Evolutionary conservation across 2,888 invertebrate genomes (phyloP).

Genomic region (Adelognathus sp.): DNA sequence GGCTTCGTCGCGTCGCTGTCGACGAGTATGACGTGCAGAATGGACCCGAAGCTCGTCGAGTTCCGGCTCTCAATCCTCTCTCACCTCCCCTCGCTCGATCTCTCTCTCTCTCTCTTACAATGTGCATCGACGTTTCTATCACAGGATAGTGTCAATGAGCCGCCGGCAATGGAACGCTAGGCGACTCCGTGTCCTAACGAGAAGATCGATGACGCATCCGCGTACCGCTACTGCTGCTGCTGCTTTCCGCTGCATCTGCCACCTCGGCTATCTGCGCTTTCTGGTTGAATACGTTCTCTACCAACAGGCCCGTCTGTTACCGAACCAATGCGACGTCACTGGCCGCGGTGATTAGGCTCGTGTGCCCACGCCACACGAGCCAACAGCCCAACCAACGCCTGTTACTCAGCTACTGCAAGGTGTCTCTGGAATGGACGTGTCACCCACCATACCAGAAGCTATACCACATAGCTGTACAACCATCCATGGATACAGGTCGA

Average conservation of each 20-base stretch:
- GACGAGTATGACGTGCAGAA: slow-evolving; percentile 36
- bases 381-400: slow-evolving; percentile 46
- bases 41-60: slow-evolving; percentile 30
- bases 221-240: slow-evolving; percentile 50
- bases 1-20: slow-evolving; percentile 29
- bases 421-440: slow-evolving; percentile 56
- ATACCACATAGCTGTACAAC: neutral
- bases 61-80: slow-evolving; percentile 33
- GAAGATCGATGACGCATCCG: slow-evolving; percentile 63
- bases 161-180: slow-evolving; percentile 22
- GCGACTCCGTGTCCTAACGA: slow-evolving; percentile 52
- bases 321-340: slow-evolving; percentile 69
- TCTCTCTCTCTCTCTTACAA: neutral
- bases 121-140: slow-evolving; percentile 32
- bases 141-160: slow-evolving; percentile 39
- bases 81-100: neutral
- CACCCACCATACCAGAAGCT: slow-evolving; percentile 10
- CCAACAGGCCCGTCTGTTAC: slow-evolving; percentile 67
- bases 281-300: slow-evolving; percentile 62
- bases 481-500: too few species aligned
- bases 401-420: slow-evolving; percentile 50
- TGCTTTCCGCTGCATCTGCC: slow-evolving; percentile 63
- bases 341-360: slow-evolving; percentile 62
- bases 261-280: slow-evolving; percentile 63
- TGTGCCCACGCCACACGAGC: slow-evolving; percentile 40